Percentiles rank a stretch among this genome's conserved stretches.
Conservation (phyloP, 37 sponge, comb jelly and placozoan species). For the Diacarnus erythraeanus region DNA sequence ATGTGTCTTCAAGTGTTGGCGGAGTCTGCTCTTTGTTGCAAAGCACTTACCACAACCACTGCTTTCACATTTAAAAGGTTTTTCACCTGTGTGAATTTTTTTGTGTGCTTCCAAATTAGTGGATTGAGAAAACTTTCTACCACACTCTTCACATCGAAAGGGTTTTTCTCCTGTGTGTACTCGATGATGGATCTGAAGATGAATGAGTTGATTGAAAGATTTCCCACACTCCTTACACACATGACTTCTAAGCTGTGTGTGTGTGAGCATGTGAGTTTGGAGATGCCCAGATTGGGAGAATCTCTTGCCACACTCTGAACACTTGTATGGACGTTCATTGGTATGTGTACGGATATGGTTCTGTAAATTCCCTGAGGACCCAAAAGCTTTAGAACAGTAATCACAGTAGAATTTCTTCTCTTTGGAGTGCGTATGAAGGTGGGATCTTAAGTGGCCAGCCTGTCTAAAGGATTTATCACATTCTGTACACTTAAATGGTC, state of each 20-base stretch:
- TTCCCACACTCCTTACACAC: constrained; percentile 3
- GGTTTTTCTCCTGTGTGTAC: constrained; percentile 16
- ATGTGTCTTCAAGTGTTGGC: not conserved
- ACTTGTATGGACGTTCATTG: constrained; percentile 5
- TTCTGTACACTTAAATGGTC: not conserved
- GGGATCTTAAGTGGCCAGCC: not conserved
- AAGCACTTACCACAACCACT: not conserved
- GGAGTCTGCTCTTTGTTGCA: constrained; percentile 9
- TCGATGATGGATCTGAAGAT: not conserved
- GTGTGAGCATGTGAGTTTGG: constrained; percentile 18
- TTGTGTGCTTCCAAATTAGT: constrained; percentile 7
- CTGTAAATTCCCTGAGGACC: not conserved
- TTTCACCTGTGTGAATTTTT: not conserved
- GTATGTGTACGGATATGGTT: constrained; percentile 28
- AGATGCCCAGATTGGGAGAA: not conserved
- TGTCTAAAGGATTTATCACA: constrained; percentile 8
- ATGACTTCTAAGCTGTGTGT: not conserved
- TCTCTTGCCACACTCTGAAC: constrained; percentile 5
- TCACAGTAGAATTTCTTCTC: not conserved
- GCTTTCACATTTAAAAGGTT: not conserved
- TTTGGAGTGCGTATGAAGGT: not conserved
- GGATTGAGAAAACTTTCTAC: not conserved
- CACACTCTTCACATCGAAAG: not conserved
- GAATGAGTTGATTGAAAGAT: not conserved
- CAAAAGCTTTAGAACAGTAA: not conserved